Evolutionary conservation across 2,113 vertebrate species (phyloP).

Genomic region (Python bivittatus): DNA sequence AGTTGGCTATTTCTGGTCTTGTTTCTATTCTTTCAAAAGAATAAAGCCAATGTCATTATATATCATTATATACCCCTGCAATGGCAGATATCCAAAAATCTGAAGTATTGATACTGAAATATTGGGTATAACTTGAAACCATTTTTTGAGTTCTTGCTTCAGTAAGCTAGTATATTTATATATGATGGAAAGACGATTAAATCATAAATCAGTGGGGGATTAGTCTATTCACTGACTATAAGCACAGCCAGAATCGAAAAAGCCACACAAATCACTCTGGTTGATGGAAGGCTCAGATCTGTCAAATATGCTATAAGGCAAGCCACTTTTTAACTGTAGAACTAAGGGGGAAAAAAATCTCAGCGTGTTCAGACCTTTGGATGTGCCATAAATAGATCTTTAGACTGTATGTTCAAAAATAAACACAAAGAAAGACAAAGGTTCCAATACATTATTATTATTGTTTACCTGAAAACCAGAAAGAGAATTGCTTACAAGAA

Average conservation of each 20-base stretch:
- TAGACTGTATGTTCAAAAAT: neutral
- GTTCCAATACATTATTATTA: neutral
- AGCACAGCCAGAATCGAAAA: neutral
- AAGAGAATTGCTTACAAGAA: slow-evolving; percentile 63
- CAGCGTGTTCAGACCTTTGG: neutral
- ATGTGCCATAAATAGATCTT: too few relatives aligned
- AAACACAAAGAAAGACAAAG: neutral
- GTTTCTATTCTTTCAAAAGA: slow-evolving; percentile 10
- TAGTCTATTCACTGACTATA: slow-evolving; percentile 11
- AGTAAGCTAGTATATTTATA: rapidly evolving
- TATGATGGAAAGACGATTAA: neutral
- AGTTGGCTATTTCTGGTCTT: neutral
- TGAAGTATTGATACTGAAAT: neutral
- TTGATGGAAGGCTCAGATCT: neutral
- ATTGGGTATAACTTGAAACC: neutral
- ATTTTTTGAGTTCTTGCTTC: slow-evolving; percentile 1
- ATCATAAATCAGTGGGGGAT: slow-evolving; percentile 9
- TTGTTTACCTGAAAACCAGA: slow-evolving; percentile 58
- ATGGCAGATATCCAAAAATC: neutral
- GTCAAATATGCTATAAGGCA: neutral
- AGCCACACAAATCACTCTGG: neutral
- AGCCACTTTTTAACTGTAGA: neutral
- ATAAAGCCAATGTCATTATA: neutral
- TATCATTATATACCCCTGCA: neutral
- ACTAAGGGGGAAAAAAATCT: neutral